Base-by-base conservation (phyloP, 1,140 invertebrate species). In the Phymorhynchus buccinoides region DNA sequence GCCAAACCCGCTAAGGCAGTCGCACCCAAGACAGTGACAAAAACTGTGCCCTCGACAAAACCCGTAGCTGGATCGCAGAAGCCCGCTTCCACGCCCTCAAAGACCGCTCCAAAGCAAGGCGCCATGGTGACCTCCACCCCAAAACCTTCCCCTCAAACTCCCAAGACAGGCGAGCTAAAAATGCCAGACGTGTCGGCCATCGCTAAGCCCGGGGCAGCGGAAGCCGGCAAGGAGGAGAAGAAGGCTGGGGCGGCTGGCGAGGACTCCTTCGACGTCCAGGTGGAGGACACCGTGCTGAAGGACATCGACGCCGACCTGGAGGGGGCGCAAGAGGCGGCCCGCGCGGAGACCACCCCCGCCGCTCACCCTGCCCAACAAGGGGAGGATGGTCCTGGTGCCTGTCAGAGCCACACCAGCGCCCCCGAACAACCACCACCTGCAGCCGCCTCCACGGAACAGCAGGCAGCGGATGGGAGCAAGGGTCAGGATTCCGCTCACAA, bases 201-300 rank as follows among this genome's bases (percentile, higher is more conserved):
- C 37, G 32, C 66, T 35, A n/a, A 27, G 39, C 18, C 85, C 30
- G 80, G 78, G 52, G 73, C 83, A 27, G 71, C 35, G 39, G 73
- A 75, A 3, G 75, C 37, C 35, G 66, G 78, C 75, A 80, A 86
- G 16, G 48, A 84, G 80, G 85, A 80, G 62, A 80, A 84, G 62
- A 78, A 80, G 48, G 56, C 86, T 68, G 44, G 80, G 39, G 52
- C 80, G n/a, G 82, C 68, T 4, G 83, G 78, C 44, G 88, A 91
- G 75, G 89, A 91, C 41, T 92, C 92, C 12, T 87, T 93, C 62
- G 91, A 91, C 82, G 91, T 93, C 16, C 89, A 91, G 86, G 91
- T 92, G 39, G 92, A 93, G 86, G 93, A 93, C 82, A 92, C 90
- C 14, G 90, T 92, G 81, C 81, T 88, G 82, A 92, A 91, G 86